Evolutionary conservation across 2,113 vertebrate species (phyloP).

Genomic region (Aix galericulata): DNA sequence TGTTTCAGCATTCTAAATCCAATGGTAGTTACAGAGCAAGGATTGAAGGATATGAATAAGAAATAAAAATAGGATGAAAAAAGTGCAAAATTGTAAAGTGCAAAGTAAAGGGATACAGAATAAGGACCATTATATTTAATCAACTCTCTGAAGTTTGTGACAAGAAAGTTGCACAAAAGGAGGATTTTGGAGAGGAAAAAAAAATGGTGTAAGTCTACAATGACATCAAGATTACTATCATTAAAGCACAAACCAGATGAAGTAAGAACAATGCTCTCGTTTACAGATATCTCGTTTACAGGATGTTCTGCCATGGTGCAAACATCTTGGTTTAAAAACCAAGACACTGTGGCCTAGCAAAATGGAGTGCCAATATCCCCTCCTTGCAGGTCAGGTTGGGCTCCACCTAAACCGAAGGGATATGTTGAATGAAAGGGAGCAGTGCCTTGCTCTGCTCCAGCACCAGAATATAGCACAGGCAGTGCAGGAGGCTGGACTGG

Average conservation of each 20-base stretch:
- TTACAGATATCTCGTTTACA: background rate
- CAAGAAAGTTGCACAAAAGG: background rate
- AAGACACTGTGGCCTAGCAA: background rate
- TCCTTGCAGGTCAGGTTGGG: background rate
- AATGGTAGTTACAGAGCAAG: background rate
- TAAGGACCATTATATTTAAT: background rate
- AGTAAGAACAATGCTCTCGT: background rate
- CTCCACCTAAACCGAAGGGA: background rate
- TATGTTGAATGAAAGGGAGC: background rate
- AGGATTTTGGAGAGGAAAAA: background rate
- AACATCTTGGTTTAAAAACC: background rate
- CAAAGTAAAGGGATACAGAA: background rate
- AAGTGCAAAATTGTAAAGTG: background rate
- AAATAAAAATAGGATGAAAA: background rate
- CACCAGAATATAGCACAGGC: background rate
- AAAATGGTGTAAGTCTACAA: background rate
- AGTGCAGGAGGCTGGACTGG: background rate
- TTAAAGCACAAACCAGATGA: background rate
- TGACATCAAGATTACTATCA: background rate
- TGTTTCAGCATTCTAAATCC: background rate
- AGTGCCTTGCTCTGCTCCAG: background rate
- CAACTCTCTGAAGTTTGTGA: background rate
- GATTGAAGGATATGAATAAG: background rate
- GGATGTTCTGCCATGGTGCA: background rate
- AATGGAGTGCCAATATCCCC: background rate